These are phyloP conservation scores for Minunthozetes semirufus DNA, from an alignment of 2,888 invertebrate genomes.

Conservation along the genomic window DNA sequence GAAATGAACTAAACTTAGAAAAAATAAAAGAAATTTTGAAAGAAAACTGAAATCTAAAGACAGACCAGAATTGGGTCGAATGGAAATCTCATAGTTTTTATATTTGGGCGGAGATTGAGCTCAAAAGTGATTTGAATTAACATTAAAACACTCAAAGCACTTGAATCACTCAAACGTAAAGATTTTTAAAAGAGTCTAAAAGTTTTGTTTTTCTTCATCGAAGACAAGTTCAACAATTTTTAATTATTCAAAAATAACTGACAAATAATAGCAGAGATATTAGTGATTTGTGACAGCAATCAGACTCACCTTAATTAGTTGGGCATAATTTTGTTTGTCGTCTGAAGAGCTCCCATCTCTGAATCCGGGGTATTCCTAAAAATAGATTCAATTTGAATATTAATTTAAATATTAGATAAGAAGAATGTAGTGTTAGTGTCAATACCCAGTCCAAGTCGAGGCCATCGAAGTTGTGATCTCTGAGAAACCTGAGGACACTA, in stretches of 20 bases:
- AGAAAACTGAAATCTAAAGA: too few relatives aligned
- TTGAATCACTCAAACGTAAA: too few relatives aligned
- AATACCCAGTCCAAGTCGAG: constrained; percentile 72
- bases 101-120: too few relatives aligned
- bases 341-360: constrained; percentile 67
- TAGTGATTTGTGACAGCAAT: too few relatives aligned
- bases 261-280: not conserved
- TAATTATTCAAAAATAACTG: too few relatives aligned
- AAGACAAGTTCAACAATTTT: not conserved
- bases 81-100: too few relatives aligned
- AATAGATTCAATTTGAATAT: not conserved
- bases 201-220: not conserved
- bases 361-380: constrained; percentile 57
- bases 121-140: too few relatives aligned
- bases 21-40: too few relatives aligned
- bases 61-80: too few relatives aligned
- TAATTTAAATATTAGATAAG: not conserved
- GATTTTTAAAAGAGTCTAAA: too few relatives aligned
- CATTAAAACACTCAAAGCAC: too few relatives aligned
- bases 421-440: not conserved
- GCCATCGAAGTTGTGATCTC: constrained; percentile 87
- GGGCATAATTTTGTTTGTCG: constrained; percentile 79
- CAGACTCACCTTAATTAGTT: constrained; percentile 63
- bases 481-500: constrained; percentile 58
- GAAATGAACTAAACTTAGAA: too few relatives aligned